Conservation (phyloP, 92 coral and sea anemone species). For the Palythoa grandis region DNA sequence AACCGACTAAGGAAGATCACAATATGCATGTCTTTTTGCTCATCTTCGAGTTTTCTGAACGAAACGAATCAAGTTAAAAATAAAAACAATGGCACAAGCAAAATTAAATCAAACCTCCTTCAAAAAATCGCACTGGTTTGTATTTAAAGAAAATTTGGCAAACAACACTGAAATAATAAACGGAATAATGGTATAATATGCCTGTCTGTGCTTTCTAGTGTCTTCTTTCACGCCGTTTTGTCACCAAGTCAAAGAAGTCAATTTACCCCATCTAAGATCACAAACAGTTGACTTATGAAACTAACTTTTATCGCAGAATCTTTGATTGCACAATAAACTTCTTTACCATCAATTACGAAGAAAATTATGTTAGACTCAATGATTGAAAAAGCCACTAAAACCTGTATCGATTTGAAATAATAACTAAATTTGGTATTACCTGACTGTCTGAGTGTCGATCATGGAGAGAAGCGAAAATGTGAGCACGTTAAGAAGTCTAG, state of each 20-base stretch:
- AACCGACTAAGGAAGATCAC: neutral
- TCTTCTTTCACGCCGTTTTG: neutral
- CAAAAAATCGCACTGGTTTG: neutral
- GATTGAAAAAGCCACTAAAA: neutral
- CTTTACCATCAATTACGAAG: neutral
- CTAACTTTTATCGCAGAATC: neutral
- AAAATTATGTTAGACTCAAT: neutral
- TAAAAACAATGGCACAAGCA: neutral
- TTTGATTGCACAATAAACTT: neutral
- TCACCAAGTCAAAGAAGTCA: neutral
- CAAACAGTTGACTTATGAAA: neutral
- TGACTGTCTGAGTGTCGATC: neutral
- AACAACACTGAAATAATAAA: constrained; percentile 11
- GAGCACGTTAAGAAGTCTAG: neutral
- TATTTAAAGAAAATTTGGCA: neutral
- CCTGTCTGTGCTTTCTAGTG: neutral
- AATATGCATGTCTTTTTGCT: neutral
- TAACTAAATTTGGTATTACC: neutral
- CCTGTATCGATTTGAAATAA: neutral
- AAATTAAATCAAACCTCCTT: neutral
- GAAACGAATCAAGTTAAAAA: neutral
- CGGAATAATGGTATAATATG: neutral
- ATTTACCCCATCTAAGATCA: neutral
- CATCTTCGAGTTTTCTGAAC: neutral
- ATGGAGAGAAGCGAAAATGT: neutral